phyloP scores from a whole-genome alignment of 2,888 invertebrate genomes.

The Lampropteryx suffumata region DNA sequence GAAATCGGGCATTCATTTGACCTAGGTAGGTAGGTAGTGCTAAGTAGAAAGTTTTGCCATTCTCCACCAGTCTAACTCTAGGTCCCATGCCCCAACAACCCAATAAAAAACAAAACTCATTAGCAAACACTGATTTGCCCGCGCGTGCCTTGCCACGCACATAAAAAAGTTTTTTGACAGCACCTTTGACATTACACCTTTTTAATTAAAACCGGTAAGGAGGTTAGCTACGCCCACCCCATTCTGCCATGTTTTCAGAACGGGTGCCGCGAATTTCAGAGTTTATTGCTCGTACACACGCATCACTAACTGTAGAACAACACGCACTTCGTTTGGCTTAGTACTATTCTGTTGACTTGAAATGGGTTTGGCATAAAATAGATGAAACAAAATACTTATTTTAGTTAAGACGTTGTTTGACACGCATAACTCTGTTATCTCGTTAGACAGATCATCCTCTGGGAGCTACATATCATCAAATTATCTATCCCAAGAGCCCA shows the following conservation, averaged over 20 bases:
- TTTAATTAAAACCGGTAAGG: conserved; percentile 24
- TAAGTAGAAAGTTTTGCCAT: too few relatives aligned
- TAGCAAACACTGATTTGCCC: conserved; percentile 9
- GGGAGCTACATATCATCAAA: too few relatives aligned
- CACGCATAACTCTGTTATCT: too few relatives aligned
- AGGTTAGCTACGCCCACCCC: not conserved
- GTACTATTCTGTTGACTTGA: not conserved
- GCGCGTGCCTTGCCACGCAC: conserved; percentile 5
- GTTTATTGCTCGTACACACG: conserved; percentile 16
- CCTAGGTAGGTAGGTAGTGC: too few relatives aligned
- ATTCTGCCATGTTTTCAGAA: conserved; percentile 16
- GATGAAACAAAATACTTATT: not conserved
- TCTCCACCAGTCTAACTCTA: too few relatives aligned
- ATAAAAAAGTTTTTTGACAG: conserved; percentile 23
- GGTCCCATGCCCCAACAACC: too few relatives aligned
- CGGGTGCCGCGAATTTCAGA: conserved; percentile 14
- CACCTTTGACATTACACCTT: conserved; percentile 24
- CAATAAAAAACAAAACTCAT: conserved; percentile 18
- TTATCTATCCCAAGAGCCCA: too few relatives aligned
- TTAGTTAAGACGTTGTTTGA: too few relatives aligned
- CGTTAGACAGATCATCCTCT: too few relatives aligned
- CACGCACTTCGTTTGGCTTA: conserved; percentile 16
- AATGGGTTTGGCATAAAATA: not conserved
- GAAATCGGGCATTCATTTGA: too few relatives aligned
- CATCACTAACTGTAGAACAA: conserved; percentile 16